Evolutionary conservation across 2,888 invertebrate species (phyloP).

Genomic region (Drosophila pseudotalamancana): DNA sequence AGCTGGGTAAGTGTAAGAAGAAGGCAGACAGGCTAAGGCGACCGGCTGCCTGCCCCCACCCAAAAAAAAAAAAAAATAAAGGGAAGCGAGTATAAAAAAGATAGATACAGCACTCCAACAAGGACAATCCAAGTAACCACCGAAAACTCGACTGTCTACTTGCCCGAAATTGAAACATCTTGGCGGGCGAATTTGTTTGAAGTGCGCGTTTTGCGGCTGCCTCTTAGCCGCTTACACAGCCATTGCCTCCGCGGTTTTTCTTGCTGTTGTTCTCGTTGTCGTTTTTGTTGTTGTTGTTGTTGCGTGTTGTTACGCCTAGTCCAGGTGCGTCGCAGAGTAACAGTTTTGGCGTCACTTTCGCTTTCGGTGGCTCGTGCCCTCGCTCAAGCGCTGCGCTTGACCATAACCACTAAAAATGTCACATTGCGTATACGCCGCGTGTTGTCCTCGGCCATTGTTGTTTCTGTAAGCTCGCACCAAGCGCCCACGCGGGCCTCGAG

Average conservation of each 20-base stretch:
- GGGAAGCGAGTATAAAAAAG: not conserved
- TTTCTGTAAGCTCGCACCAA: constrained; percentile 33
- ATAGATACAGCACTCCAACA: constrained; percentile 1
- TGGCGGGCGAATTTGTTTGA: constrained; percentile 55
- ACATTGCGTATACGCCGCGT: constrained; percentile 79
- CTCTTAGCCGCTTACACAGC: constrained; percentile 22
- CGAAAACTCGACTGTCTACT: constrained; percentile 20
- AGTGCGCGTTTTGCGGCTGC: constrained; percentile 44
- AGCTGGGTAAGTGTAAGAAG: constrained; percentile 3
- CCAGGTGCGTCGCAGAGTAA: constrained; percentile 52
- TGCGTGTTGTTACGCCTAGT: constrained; percentile 28
- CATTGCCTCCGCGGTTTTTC: no score
- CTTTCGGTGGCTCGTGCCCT: constrained; percentile 60
- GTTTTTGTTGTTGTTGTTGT: no score
- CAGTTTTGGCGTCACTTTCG: constrained; percentile 63
- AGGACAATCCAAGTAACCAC: constrained; percentile 12
- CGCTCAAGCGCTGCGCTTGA: constrained; percentile 77
- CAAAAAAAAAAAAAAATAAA: not conserved
- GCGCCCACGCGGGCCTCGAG: constrained; percentile 44
- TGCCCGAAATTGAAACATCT: constrained; percentile 54
- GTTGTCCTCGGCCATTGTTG: constrained; percentile 61
- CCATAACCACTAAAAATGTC: constrained; percentile 81
- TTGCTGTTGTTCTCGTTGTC: no score
- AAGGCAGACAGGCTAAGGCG: not conserved
- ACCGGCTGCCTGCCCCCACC: constrained; percentile 11